phyloP scores from a whole-genome alignment of 2,888 invertebrate species.

The Invenusta paracnida region DNA sequence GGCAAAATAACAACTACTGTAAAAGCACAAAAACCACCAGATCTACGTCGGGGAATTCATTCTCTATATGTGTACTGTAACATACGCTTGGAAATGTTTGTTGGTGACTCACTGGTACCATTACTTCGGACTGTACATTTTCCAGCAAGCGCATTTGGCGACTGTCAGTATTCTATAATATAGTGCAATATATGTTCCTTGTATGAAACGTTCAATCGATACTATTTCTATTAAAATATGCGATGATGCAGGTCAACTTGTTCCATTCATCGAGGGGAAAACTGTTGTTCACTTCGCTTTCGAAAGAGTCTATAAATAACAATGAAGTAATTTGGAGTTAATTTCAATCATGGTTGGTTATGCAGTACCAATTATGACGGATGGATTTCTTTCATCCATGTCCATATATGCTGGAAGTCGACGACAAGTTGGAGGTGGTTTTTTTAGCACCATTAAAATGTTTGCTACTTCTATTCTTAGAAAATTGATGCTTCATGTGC shows the following conservation, averaged over 20 bases:
- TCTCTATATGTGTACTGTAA: neutral
- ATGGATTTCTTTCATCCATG: neutral
- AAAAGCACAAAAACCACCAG: neutral
- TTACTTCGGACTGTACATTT: neutral
- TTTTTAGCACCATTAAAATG: neutral
- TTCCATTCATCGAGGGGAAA: neutral
- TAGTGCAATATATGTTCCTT: neutral
- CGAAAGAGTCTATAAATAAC: neutral
- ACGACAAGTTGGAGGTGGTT: neutral
- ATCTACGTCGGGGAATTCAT: neutral
- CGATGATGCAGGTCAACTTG: neutral
- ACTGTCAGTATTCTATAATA: neutral
- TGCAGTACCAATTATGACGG: neutral
- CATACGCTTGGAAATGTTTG: neutral
- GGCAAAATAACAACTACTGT: neutral
- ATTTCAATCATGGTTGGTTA: neutral
- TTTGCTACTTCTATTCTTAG: neutral
- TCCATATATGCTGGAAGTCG: neutral
- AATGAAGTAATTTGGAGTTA: slow-evolving; percentile 2
- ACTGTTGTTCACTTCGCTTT: neutral
- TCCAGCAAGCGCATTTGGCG: neutral
- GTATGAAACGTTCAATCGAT: neutral
- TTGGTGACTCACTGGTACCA: neutral
- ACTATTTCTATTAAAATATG: neutral
- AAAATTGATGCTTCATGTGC: neutral